Percentiles rank a stretch among this genome's conserved stretches.
phyloP scores from a whole-genome alignment of 2,113 vertebrate species.

The Cyanistes caeruleus region DNA sequence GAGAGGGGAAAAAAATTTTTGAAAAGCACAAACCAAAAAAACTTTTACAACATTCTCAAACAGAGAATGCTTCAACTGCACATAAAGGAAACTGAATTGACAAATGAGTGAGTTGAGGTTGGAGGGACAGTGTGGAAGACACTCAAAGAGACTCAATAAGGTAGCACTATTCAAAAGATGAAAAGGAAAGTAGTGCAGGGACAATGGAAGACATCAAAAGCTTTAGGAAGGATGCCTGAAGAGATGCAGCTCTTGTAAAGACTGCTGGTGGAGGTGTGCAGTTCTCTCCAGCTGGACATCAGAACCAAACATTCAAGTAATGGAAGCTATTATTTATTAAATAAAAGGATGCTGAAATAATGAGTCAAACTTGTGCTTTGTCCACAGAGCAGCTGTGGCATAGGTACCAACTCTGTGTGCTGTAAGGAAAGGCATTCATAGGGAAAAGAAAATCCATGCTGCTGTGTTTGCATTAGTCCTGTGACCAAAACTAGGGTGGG shows the following conservation, averaged over 20 bases:
- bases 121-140: neutral
- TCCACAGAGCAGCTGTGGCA: neutral
- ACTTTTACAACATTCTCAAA: neutral
- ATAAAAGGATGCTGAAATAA: neutral
- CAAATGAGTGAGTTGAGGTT: neutral
- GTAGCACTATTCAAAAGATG: neutral
- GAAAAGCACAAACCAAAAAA: neutral
- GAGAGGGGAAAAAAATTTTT: accelerated
- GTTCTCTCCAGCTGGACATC: neutral
- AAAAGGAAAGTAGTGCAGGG: neutral
- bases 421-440: neutral
- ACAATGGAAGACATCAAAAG: neutral
- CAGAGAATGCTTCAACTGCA: neutral
- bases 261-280: neutral
- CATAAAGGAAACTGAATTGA: neutral
- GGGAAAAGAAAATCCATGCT: neutral
- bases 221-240: neutral
- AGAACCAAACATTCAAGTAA: neutral
- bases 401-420: neutral
- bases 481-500: neutral
- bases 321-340: neutral
- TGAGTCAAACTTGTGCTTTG: neutral
- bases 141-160: neutral
- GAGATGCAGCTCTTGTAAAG: neutral
- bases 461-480: neutral